Evolutionary conservation across 2,888 invertebrate genomes (phyloP).

Genomic region (Erebia palarica): DNA sequence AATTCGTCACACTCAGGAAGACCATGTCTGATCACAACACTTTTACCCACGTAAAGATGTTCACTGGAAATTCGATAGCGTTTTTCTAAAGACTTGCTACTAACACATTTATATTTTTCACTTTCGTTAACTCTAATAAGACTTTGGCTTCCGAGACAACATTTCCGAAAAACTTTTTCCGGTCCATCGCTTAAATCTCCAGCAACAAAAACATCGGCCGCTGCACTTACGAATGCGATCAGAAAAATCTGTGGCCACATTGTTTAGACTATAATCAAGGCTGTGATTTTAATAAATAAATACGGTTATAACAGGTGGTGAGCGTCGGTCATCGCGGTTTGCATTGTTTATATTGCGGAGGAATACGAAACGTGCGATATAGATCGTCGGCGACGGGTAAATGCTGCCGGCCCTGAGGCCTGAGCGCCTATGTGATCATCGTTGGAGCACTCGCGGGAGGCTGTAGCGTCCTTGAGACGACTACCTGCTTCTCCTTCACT

Average conservation of each 20-base stretch:
- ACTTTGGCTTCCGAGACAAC: slow-evolving; percentile 62
- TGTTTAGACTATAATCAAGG: slow-evolving; percentile 40
- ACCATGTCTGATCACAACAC: slow-evolving; percentile 54
- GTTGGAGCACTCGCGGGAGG: slow-evolving; percentile 50
- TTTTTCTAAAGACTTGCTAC: slow-evolving; percentile 49
- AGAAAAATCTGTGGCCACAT: slow-evolving; percentile 61
- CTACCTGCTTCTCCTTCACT: slow-evolving; percentile 41
- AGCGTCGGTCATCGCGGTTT: slow-evolving; percentile 57
- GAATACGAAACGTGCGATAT: slow-evolving; percentile 56
- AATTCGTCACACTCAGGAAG: slow-evolving; percentile 59
- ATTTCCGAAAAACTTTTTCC: slow-evolving; percentile 64
- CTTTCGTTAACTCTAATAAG: slow-evolving; percentile 57
- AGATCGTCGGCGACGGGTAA: slow-evolving; percentile 57
- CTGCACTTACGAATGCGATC: slow-evolving; percentile 49
- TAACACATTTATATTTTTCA: slow-evolving; percentile 58
- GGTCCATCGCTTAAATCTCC: slow-evolving; percentile 42
- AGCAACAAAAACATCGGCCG: slow-evolving; percentile 28
- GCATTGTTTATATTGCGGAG: slow-evolving; percentile 59
- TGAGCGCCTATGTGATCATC: slow-evolving; percentile 43
- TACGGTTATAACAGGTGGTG: slow-evolving; percentile 64
- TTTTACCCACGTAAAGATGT: slow-evolving; percentile 56
- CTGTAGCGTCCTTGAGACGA: slow-evolving; percentile 67
- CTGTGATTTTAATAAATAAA: slow-evolving; percentile 37
- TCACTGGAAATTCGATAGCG: slow-evolving; percentile 52
- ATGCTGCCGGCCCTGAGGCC: slow-evolving; percentile 44